Evolutionary conservation across 1,140 invertebrate genomes (phyloP).

Genomic region (Lycorma delicatula): DNA sequence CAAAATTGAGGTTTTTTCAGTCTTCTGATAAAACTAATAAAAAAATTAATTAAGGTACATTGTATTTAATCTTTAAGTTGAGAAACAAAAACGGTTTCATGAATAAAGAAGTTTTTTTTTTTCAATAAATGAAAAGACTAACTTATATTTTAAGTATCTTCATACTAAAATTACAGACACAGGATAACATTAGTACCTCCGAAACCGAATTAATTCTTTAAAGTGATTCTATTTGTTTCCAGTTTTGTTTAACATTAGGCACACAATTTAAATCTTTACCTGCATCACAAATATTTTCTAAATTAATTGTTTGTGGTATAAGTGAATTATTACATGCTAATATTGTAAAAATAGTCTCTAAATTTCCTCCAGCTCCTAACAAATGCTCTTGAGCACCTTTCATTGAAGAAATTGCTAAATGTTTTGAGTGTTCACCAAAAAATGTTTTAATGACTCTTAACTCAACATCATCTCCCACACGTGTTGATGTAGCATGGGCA

Average conservation of each 20-base stretch:
- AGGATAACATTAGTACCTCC: conserved; percentile 94
- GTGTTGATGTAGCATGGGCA: conserved; percentile 97
- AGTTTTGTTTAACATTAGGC: conserved; percentile 47
- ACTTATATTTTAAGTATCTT: too few relatives aligned
- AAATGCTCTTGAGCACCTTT: conserved; percentile 95
- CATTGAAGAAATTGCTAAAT: conserved; percentile 73
- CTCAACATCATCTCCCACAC: conserved; percentile 87
- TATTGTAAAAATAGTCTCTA: conserved; percentile 82
- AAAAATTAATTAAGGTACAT: too few relatives aligned
- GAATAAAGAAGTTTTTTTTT: too few relatives aligned
- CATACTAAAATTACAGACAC: too few relatives aligned
- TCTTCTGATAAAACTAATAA: too few relatives aligned
- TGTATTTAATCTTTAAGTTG: too few relatives aligned
- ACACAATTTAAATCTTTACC: conserved; percentile 61
- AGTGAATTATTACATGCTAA: conserved; percentile 63
- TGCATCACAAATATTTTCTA: conserved; percentile 56
- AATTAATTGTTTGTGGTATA: conserved; percentile 87
- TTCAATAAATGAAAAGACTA: too few relatives aligned
- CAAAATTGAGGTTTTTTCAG: too few relatives aligned
- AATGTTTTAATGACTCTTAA: conserved; percentile 69
- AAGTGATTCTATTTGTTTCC: conserved; percentile 63
- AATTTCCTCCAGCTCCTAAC: conserved; percentile 87
- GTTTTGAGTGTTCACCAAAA: conserved; percentile 48
- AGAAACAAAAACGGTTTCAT: too few relatives aligned
- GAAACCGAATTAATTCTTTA: conserved; percentile 99